Evolutionary conservation across 2,113 vertebrate genomes (phyloP), one percentile per base, ranked within the genome.

Genomic region (Aspiorhynchus laticeps): DNA sequence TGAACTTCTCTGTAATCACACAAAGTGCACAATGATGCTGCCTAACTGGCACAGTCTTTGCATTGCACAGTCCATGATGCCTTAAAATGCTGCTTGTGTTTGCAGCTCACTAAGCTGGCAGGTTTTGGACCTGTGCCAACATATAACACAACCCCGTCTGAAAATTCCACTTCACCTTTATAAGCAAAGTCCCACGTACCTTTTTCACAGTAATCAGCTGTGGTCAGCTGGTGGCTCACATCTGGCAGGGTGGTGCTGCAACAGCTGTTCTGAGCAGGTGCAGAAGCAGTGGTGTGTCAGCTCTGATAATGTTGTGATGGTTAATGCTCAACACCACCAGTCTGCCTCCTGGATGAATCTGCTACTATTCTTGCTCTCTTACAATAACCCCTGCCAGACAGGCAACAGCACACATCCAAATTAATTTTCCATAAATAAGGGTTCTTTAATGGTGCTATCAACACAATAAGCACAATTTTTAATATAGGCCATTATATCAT

Each of bases 261-360:
- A 90, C 90, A 91, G 88, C 87, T 91, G 86, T 80, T 21, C 87
- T 63, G 88, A 88, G 78, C 88, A 90, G 91, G 87, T 90, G 85
- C 75, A 73, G 86, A 36, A 59, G 71, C 83, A 85, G 12, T 84
- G 86, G 89, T 7, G 17, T 74, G 89, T 91, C 87, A 17, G 51
- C 61, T 80, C 86, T 89, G 90, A 92, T 90, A 92, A 88, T 85
- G 86, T 82, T 84, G 85, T 80, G n/a, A 85, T 71, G 88, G 89
- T 86, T 88, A 83, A 38, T 6, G 33, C 33, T 41, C 5, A 83
- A 12, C 12, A 5, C 48, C 28, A 15, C 21, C 87, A 41, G 28
- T 4, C 46, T 78, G 87, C n/a, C 38, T 61, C 21, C 17, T 73
- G 76, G 46, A 8, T 33, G 38, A 26, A 65, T 82, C 59, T 67